Evolutionary conservation across 2,113 vertebrate genomes (phyloP).

Genomic region (Actinemys pallida): DNA sequence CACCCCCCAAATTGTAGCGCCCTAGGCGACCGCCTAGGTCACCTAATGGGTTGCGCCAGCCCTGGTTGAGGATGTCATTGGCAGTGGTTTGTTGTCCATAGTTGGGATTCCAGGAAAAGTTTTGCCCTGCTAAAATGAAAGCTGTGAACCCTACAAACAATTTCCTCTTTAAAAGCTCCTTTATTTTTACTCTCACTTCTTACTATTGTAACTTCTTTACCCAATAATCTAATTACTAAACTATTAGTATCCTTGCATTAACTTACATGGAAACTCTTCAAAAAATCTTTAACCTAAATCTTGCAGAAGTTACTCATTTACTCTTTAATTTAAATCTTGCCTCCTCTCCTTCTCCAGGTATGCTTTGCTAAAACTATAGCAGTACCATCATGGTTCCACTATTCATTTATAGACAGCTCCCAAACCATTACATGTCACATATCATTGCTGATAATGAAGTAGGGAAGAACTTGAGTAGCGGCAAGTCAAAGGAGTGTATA

Average conservation of each 20-base stretch:
- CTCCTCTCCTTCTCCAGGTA: not conserved
- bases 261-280: not conserved
- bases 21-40: too few relatives aligned
- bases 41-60: too few relatives aligned
- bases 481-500: not conserved
- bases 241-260: not conserved
- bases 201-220: not conserved
- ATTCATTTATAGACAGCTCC: not conserved
- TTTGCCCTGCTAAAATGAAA: not conserved
- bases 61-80: not conserved
- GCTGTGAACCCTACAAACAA: not conserved
- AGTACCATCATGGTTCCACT: not conserved
- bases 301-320: not conserved
- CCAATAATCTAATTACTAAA: not conserved
- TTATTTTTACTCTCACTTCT: not conserved
- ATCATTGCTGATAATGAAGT: not conserved
- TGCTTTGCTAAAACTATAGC: not conserved
- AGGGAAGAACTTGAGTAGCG: not conserved
- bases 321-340: not conserved
- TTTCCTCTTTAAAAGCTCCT: not conserved
- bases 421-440: not conserved
- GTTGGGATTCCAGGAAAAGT: slow-evolving; percentile 4
- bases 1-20: too few relatives aligned
- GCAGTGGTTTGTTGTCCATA: slow-evolving; percentile 13
- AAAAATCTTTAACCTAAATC: not conserved